Evolutionary conservation across 1,140 invertebrate species (phyloP), one percentile per base, ranked within the genome.

Genomic region (Batillaria attramentaria): DNA sequence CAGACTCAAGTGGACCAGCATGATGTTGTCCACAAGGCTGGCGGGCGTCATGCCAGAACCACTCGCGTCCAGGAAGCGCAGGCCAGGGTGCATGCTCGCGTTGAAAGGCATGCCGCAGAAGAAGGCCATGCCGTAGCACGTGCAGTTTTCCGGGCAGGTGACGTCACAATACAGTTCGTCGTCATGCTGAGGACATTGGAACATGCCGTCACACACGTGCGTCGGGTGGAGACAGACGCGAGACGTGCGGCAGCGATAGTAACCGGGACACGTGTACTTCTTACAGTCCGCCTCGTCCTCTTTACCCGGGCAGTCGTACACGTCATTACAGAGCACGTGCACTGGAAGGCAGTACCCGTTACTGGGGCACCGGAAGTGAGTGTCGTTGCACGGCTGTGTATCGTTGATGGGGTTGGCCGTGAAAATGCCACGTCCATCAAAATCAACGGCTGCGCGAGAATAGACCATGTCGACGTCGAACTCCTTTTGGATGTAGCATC

Each of bases 151-250:
- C 31, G 79, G 79, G 35, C 74, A 80, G 0, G 79, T 77, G 24
- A 77, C 20, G 66, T 80, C 43, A 66, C 79, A 80, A 33, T 77
- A 46, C 35, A 77, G 68, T 42, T 80, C 79, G 41, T 80, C 79
- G 43, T 77, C 79, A 8, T 46, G n/a, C 33, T 80, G 8, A 16
- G 79, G 79, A 69, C 79, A 80, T 18, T 80, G 79, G 46, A 39
- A 46, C 33, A 57, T 18, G 1, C 69, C 68, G 68, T 80, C 79
- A 66, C 79, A 80, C 33, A 80, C 20, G 68, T 80, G 73, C 3
- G 70, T 31, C 13, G 50, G 31, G 35, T 72, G 73, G 31, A 80
- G 28, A 50, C 79, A 80, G 8, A 80, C 50, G 3, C 41, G n/a
- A 0, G 79, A 70, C 20, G 43, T 13, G 10, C 75, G 75, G 46